These are phyloP conservation scores for Apodemia zela DNA, from an alignment of 2,888 invertebrate genomes.

Conservation along the genomic window DNA sequence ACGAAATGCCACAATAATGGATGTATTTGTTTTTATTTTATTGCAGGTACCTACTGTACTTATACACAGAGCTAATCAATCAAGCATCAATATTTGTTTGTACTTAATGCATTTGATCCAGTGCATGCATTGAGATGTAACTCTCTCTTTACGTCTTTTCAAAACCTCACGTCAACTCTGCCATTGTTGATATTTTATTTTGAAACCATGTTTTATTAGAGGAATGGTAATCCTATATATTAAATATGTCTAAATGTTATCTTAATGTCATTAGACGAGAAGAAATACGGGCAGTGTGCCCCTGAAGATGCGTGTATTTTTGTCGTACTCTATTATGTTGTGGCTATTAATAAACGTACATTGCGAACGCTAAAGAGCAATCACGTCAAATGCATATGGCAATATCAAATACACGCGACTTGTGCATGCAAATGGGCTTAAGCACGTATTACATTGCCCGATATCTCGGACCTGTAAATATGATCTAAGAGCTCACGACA, in stretches of 20 bases:
- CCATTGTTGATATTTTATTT: constrained; percentile 9
- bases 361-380: not conserved
- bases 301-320: constrained; percentile 13
- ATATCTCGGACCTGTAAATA: no score
- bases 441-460: not conserved
- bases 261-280: constrained; percentile 1
- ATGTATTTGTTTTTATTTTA: no score
- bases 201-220: constrained; percentile 16
- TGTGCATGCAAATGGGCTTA: not conserved
- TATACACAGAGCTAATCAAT: no score
- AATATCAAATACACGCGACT: not conserved
- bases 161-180: no score
- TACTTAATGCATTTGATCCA: no score
- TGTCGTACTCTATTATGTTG: constrained; percentile 1
- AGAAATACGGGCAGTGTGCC: constrained; percentile 13
- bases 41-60: no score
- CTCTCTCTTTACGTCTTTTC: no score
- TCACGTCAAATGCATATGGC: constrained; percentile 1
- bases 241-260: constrained; percentile 6
- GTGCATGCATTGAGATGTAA: no score
- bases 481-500: no score
- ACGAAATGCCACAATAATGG: no score
- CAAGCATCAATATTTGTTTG: no score
- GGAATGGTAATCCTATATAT: constrained; percentile 18
- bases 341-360: not conserved